Evolutionary conservation across 1,140 invertebrate species (phyloP), one percentile per base, ranked within the genome.

Genomic region (Melitaea cinxia): DNA sequence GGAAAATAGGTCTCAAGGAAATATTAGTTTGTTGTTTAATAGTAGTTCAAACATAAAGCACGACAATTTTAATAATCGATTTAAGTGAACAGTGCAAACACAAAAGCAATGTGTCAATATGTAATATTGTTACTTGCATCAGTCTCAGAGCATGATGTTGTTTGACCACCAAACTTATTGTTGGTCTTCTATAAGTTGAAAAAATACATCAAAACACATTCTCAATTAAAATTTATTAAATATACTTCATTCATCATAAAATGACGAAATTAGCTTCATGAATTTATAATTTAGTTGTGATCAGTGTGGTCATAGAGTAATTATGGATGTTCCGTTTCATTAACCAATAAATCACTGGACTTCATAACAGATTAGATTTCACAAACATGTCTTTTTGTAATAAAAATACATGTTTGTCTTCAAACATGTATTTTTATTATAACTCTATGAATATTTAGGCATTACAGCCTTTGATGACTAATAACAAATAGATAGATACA

Each of bases 141-240:
- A 89, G 78, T 88, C 85, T 88, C 78, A 84, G 88, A 85, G 84
- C 83, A 84, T 83, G 75, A 72, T 65, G 77, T 75, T 75, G 58
- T 70, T 75, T 75, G 73, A 74, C 71, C 73, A 78, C 73, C 72
- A 66, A 78, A 79, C 68, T 83, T 88, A 91, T 78, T 91, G 88
- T 84, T 91, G 88, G 68, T 87, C 86, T 82, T 91, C 88, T 91
- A 91, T 76, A 91, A 91, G 68, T 80, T 82, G 66, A 87, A 73
- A 84, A 88, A 77, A 83, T 30, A 77, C 68, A 74, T 60, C 68
- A 74, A 70, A 66, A 70, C 61, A 67, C 35, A 72, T 60, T 54
- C 21, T 55, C 14, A 19, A 45, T 28, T 50, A 50, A 19, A 52
- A 30, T 52, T 26, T 15, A 52, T 52, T 52, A 52, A 14, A n/a